A percentile compares a stretch with the other conserved stretches of the same genome.
phyloP scores from a whole-genome alignment of 2,888 invertebrate species.

The Stegophylla sp. region DNA sequence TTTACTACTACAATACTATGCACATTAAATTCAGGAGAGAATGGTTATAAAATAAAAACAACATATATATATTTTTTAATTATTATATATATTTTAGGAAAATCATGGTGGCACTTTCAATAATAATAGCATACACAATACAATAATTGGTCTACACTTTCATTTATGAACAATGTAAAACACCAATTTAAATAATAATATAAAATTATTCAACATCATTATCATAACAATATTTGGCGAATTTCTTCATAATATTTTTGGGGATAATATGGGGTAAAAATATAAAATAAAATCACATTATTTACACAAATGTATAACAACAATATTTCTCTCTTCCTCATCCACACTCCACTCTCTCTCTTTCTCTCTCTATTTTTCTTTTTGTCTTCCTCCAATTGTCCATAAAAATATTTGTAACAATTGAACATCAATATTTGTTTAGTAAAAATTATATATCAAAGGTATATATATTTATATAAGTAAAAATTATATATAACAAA shows the following conservation, averaged over 20 bases:
- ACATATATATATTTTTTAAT: slow-evolving; percentile 32
- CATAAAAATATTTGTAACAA: slow-evolving; percentile 17
- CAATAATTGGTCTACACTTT: slow-evolving; percentile 37
- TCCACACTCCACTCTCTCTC: no score
- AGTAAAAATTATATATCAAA: slow-evolving; percentile 37
- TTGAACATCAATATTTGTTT: slow-evolving; percentile 16
- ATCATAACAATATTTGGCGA: slow-evolving; percentile 52
- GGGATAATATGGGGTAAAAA: slow-evolving; percentile 21
- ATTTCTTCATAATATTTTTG: slow-evolving; percentile 41
- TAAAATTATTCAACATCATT: slow-evolving; percentile 53
- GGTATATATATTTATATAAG: background rate
- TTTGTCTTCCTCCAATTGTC: background rate
- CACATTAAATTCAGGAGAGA: no score
- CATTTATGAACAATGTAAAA: slow-evolving; percentile 21
- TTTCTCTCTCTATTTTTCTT: no score
- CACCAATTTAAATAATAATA: slow-evolving; percentile 9
- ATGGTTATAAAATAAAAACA: background rate
- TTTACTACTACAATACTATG: no score
- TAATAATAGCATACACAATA: slow-evolving; percentile 15
- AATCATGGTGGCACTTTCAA: slow-evolving; percentile 25
- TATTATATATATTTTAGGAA: slow-evolving; percentile 48
- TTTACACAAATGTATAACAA: slow-evolving; percentile 51
- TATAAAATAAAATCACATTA: slow-evolving; percentile 50
- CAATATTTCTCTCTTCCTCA: slow-evolving; percentile 5
- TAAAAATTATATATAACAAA: no score